phyloP scores from a whole-genome alignment of 2,888 invertebrate genomes.

The Fragum fragum region DNA sequence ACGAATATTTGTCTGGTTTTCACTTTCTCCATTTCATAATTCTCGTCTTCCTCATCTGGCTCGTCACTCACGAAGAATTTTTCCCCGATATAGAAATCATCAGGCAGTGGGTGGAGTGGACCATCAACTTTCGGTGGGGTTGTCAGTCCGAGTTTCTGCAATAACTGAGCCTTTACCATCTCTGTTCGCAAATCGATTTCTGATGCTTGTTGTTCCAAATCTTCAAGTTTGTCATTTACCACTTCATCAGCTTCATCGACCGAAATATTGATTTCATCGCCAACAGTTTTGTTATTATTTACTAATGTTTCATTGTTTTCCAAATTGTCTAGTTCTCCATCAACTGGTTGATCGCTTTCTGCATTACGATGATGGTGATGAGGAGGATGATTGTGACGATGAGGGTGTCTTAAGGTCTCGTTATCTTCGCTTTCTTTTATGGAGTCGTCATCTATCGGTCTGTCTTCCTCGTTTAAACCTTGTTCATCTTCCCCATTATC shows the following conservation, averaged over 20 bases:
- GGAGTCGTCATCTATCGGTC: background rate
- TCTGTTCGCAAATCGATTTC: conserved; percentile 37
- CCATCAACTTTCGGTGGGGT: conserved; percentile 52
- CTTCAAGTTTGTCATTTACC: background rate
- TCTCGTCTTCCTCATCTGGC: conserved; percentile 12
- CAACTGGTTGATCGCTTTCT: background rate
- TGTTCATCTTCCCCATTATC: background rate
- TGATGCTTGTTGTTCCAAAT: background rate
- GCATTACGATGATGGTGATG: background rate
- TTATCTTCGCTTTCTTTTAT: background rate
- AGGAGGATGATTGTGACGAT: background rate
- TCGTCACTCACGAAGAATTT: conserved; percentile 55
- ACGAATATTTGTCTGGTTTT: conserved; percentile 57
- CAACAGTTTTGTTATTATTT: background rate
- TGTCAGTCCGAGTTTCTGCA: conserved; percentile 42
- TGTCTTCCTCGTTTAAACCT: background rate
- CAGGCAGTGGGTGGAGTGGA: conserved; percentile 58
- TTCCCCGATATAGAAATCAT: conserved; percentile 59
- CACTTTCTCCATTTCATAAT: conserved; percentile 11
- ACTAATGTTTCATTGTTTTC: background rate
- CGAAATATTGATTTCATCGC: background rate
- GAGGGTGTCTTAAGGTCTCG: background rate
- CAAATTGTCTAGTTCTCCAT: background rate
- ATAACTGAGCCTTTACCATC: conserved; percentile 44
- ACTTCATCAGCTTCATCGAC: background rate